Base-by-base conservation (phyloP, 2,888 invertebrate genomes). In the Alitta virens region DNA sequence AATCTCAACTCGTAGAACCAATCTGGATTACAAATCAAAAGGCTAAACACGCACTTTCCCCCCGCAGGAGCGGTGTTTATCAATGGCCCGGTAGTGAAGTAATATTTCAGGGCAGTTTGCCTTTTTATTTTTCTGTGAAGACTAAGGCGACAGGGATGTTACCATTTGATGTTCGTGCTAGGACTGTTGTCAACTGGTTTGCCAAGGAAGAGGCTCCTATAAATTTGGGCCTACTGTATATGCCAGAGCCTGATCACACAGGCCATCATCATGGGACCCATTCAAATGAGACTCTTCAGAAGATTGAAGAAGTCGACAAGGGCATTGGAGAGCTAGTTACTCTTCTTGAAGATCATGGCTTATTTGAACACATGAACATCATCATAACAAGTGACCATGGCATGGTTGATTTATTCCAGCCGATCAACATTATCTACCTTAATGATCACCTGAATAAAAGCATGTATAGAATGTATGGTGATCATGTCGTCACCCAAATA, bases 311-410 rank as follows among this genome's bases (percentile, higher is more conserved):
- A 16, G 63, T 83, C 49, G 82, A 83, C 67, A 60, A 65, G 21
- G 46, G 76, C 2, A 70, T 82, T 33, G 80, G 79, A 56, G 88
- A 89, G 65, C 63, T 82, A 74, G 84, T 83, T 67, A 72, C 85
- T 40, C 79, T 85, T 75, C 74, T 90, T n/a, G 76, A 83, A 60
- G 71, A 80, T 18, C 72, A 84, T 63, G 81, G 84, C 24, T 78
- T 90, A 56, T 73, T 78, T 5, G 81, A 85, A 27, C 83, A 84
- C 67, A 84, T 87, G 0, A 89, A 90, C 75, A 83, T 90, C 0
- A 85, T 90, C 62, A 84, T 90, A 64, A 78, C 89, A 50, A 89
- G 89, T 79, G 90, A 90, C 79, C 91, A 91, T 79, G 90, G 91
- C n/a, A 88, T 90, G 87, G 77, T 85, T 1, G 79, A 83, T 25